phyloP scores from a whole-genome alignment of 2,797 vertebrate genomes.

The Enteromius thamalakanensis region DNA sequence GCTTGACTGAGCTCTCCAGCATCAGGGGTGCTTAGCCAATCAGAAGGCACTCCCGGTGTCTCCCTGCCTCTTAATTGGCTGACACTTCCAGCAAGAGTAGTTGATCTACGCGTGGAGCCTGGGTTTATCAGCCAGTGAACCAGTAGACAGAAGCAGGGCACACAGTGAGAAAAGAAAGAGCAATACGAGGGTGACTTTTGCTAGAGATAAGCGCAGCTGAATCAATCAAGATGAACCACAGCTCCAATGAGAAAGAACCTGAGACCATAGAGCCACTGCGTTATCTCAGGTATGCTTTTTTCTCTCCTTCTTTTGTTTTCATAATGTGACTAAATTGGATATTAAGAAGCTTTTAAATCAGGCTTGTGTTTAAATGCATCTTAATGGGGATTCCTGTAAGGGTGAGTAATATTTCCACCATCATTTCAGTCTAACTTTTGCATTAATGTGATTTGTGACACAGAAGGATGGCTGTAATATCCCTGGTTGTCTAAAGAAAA shows the following conservation, averaged over 20 bases:
- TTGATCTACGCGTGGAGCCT: constrained; percentile 71
- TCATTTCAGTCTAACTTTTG: constrained; percentile 1
- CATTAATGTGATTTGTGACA: background rate
- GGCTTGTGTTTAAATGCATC: constrained; percentile 7
- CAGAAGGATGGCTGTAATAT: background rate
- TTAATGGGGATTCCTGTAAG: background rate
- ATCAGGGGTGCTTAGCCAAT: constrained; percentile 73
- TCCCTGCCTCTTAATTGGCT: constrained; percentile 79
- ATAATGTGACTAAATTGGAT: constrained; percentile 6
- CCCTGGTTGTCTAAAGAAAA: background rate
- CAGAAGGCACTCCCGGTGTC: constrained; percentile 64
- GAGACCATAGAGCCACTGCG: constrained; percentile 80
- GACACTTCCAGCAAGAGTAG: constrained; percentile 67
- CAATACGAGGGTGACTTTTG: constrained; percentile 36
- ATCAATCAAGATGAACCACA: constrained; percentile 80
- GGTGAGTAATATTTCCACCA: background rate
- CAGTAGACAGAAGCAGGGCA: constrained; percentile 58
- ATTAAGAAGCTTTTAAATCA: background rate
- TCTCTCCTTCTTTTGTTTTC: background rate
- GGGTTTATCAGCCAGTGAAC: constrained; percentile 63
- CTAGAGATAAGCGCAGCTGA: constrained; percentile 25
- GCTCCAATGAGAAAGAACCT: constrained; percentile 76
- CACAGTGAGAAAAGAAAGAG: constrained; percentile 52
- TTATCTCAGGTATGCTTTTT: constrained; percentile 77
- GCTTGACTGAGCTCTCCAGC: constrained; percentile 61